phyloP scores from a whole-genome alignment of 2,113 vertebrate species.

The Pteruthius melanotis region DNA sequence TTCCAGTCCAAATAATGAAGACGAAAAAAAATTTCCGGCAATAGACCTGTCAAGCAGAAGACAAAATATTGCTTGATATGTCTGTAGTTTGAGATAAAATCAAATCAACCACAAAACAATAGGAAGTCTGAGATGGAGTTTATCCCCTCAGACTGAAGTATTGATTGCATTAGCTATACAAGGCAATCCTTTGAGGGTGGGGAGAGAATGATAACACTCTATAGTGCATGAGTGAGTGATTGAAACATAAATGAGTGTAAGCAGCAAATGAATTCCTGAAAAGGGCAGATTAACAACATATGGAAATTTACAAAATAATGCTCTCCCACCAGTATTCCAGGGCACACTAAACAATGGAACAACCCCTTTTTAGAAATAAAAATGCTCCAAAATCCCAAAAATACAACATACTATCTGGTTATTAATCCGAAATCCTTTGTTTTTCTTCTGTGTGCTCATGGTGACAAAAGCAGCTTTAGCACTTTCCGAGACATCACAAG shows the following conservation, averaged over 20 bases:
- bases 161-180: conserved; percentile 24
- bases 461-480: not conserved
- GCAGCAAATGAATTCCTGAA: conserved; percentile 49
- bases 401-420: not conserved
- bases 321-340: not conserved
- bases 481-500: not conserved
- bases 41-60: conserved; percentile 12
- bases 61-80: conserved; percentile 35
- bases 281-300: conserved; percentile 22
- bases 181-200: not conserved
- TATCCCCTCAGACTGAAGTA: conserved; percentile 25
- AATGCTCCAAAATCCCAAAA: not conserved
- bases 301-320: conserved; percentile 32
- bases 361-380: not conserved
- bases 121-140: conserved; percentile 4
- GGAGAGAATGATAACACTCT: not conserved
- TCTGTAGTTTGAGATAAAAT: conserved; percentile 44
- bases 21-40: not conserved
- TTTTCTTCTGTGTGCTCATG: not conserved
- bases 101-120: conserved; percentile 40
- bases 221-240: conserved; percentile 6
- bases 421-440: not conserved
- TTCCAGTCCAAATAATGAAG: conserved; percentile 9
- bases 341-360: not conserved
- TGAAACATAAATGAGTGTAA: conserved; percentile 37